These are phyloP conservation scores for Drosophila picticornis DNA, from an alignment of 2,888 invertebrate genomes.

Conservation along the genomic window DNA sequence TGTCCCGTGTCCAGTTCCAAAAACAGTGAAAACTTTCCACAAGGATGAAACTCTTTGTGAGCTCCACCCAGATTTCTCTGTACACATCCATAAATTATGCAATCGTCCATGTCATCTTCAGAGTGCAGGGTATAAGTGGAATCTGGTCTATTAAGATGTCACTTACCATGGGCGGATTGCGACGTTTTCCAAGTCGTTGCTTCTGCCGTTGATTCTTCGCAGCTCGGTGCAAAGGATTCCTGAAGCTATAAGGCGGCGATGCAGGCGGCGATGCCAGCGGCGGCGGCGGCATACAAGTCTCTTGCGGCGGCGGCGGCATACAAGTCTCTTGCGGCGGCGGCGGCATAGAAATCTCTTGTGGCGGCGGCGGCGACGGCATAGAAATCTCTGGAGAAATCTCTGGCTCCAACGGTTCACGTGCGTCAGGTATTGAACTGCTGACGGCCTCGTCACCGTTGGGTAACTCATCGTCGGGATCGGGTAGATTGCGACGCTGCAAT, in stretches of 20 bases:
- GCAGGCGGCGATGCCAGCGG: neutral
- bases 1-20: neutral
- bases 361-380: neutral
- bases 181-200: neutral
- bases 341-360: neutral
- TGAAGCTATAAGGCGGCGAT: neutral
- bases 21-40: neutral
- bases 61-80: neutral
- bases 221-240: neutral
- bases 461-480: conserved; percentile 3
- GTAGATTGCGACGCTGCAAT: conserved; percentile 55
- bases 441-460: neutral
- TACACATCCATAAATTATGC: neutral
- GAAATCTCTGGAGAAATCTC: neutral
- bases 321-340: neutral
- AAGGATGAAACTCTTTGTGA: neutral
- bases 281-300: neutral
- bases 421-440: neutral
- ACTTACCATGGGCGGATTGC: conserved; percentile 22
- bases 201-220: neutral
- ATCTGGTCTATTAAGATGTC: neutral
- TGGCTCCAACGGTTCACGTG: neutral
- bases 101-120: neutral
- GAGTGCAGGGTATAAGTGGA: neutral
- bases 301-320: neutral